Evolutionary conservation across 2,888 invertebrate species (phyloP).

Genomic region (Leucozona laternaria): DNA sequence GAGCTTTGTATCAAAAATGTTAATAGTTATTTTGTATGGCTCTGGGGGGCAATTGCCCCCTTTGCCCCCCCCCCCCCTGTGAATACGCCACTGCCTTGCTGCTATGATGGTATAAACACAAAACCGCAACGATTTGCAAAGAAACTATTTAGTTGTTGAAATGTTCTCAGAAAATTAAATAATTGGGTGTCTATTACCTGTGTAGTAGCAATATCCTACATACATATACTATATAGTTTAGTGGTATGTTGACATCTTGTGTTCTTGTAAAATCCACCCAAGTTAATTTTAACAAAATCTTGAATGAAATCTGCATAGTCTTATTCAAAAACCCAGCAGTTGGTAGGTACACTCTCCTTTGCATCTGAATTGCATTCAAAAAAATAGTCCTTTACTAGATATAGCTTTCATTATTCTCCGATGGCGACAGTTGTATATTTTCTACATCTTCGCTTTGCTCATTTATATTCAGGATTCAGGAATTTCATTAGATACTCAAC

Average conservation of each 20-base stretch:
- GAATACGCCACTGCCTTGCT: no score
- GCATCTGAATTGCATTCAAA: conserved; percentile 5
- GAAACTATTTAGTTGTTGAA: no score
- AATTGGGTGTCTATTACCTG: background rate
- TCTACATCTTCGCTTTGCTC: background rate
- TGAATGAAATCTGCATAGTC: background rate
- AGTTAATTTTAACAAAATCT: background rate
- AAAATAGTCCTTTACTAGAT: background rate
- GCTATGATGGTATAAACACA: no score
- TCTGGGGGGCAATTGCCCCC: no score
- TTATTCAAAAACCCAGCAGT: background rate
- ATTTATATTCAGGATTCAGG: background rate
- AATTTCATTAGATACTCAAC: conserved; percentile 35
- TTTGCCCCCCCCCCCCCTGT: no score
- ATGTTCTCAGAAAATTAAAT: background rate
- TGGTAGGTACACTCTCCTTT: background rate
- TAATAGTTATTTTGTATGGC: no score
- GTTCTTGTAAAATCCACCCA: background rate
- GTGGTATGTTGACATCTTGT: background rate
- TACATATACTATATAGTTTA: no score
- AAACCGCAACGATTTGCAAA: no score
- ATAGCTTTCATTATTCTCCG: background rate
- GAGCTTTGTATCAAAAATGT: no score
- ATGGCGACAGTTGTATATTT: background rate
- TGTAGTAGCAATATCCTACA: background rate